A percentile compares a stretch with the other conserved stretches of the same genome.
Evolutionary conservation across 2,888 invertebrate genomes (phyloP).

Genomic region (Aplocera efformata): DNA sequence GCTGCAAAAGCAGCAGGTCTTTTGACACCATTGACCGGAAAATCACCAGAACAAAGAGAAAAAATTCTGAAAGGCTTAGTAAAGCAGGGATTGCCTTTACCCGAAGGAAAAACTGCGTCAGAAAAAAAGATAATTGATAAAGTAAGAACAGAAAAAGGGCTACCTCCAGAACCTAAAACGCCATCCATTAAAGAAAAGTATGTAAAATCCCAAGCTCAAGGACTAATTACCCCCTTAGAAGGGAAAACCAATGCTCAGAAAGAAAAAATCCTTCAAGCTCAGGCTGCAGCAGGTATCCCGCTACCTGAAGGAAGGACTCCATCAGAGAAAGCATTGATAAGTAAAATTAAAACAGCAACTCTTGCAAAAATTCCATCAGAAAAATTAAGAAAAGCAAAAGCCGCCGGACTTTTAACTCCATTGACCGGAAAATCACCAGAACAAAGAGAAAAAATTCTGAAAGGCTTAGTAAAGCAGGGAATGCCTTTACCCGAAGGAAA

Average conservation of each 20-base stretch:
- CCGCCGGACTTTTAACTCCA: slow-evolving; percentile 28
- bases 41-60: slow-evolving; percentile 33
- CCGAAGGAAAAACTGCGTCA: slow-evolving; percentile 33
- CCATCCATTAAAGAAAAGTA: slow-evolving; percentile 17
- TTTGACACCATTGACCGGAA: slow-evolving; percentile 33
- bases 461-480: slow-evolving; percentile 25
- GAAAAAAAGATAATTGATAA: slow-evolving; percentile 35
- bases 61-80: slow-evolving; percentile 30
- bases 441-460: slow-evolving; percentile 35
- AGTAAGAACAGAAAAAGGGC: slow-evolving; percentile 27
- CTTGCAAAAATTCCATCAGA: slow-evolving; percentile 33
- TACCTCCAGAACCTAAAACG: slow-evolving; percentile 27
- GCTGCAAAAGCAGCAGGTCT: slow-evolving; percentile 30
- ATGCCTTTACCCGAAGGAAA: slow-evolving; percentile 30
- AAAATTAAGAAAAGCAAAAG: slow-evolving; percentile 28
- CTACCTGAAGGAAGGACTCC: slow-evolving; percentile 37
- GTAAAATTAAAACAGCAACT: slow-evolving; percentile 21
- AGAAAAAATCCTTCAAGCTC: slow-evolving; percentile 33
- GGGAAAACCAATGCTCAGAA: slow-evolving; percentile 32
- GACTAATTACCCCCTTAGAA: slow-evolving; percentile 37
- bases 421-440: slow-evolving; percentile 30
- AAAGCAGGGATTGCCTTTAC: slow-evolving; percentile 27
- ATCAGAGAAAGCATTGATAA: slow-evolving; percentile 35
- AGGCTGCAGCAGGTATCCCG: slow-evolving; percentile 30
- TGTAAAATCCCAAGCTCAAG: slow-evolving; percentile 29